Percentiles rank a stretch among this genome's conserved stretches.
Conservation (phyloP, 2,113 vertebrate genomes). For the Zosterops lateralis region DNA sequence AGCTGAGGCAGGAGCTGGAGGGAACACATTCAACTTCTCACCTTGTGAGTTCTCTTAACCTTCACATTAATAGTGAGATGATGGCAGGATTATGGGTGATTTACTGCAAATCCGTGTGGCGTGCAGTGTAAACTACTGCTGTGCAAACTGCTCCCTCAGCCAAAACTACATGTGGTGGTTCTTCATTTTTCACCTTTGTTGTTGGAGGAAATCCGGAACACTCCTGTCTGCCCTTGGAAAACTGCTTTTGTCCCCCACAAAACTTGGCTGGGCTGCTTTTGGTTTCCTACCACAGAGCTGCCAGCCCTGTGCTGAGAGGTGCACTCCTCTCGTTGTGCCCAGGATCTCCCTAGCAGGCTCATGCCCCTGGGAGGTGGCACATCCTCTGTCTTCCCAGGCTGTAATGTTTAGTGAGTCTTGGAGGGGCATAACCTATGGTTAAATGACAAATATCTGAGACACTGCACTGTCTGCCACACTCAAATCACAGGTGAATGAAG, state of each 20-base stretch:
- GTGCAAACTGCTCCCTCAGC: not conserved
- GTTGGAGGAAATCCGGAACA: not conserved
- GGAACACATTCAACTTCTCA: not conserved
- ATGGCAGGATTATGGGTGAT: not conserved
- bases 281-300: not conserved
- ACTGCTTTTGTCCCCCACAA: not conserved
- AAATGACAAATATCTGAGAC: not conserved
- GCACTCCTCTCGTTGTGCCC: not conserved
- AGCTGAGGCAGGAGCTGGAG: not conserved
- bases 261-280: not conserved
- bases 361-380: not conserved
- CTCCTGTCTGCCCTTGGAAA: not conserved
- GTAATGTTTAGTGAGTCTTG: not conserved
- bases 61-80: not conserved
- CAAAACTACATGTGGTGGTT: fast-evolving
- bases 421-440: not conserved
- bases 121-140: not conserved
- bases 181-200: not conserved
- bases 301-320: not conserved
- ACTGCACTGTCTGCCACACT: not conserved
- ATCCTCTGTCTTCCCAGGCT: not conserved
- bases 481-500: not conserved
- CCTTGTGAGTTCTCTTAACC: not conserved
- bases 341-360: not conserved
- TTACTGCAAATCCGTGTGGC: not conserved